A percentile compares a stretch with the other conserved stretches of the same genome.
phyloP scores from a whole-genome alignment of 2,888 invertebrate species.

The Hirtodrosophila trivittata region DNA sequence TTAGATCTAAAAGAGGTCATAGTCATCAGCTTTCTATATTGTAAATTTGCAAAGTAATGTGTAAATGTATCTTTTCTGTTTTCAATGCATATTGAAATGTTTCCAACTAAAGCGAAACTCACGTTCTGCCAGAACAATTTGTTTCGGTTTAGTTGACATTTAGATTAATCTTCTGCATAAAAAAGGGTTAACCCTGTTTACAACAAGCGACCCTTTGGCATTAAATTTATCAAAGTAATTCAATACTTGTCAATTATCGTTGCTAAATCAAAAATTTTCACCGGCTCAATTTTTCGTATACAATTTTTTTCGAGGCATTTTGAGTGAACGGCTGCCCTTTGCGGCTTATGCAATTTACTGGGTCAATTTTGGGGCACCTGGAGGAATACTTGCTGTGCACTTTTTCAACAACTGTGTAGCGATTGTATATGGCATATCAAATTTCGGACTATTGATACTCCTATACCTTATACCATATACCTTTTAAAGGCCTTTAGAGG shows the following conservation, averaged over 20 bases:
- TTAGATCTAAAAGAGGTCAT: too few relatives aligned
- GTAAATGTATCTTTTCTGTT: too few relatives aligned
- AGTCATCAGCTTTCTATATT: too few relatives aligned
- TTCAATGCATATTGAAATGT: too few relatives aligned
- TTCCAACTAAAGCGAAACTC: too few relatives aligned
- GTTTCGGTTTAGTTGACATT: too few relatives aligned
- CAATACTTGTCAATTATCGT: constrained; percentile 54
- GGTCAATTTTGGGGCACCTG: constrained; percentile 32
- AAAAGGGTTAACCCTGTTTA: too few relatives aligned
- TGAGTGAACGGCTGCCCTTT: constrained; percentile 49
- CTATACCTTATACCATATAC: constrained; percentile 56
- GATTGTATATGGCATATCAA: constrained; percentile 55
- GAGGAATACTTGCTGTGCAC: constrained; percentile 61
- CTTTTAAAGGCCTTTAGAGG: constrained; percentile 71
- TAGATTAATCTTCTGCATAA: too few relatives aligned
- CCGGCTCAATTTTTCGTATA: constrained; percentile 23
- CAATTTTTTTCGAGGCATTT: constrained; percentile 18
- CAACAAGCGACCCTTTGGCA: constrained; percentile 16
- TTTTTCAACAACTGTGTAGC: constrained; percentile 62
- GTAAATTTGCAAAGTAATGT: too few relatives aligned
- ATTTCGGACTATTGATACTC: constrained; percentile 39
- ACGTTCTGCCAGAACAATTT: too few relatives aligned
- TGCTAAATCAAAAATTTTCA: constrained; percentile 38
- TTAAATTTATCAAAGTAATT: constrained; percentile 41
- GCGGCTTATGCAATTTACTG: constrained; percentile 69